Base-by-base conservation (phyloP, 2,113 vertebrate genomes). In the Pachypanchax playfairii region DNA sequence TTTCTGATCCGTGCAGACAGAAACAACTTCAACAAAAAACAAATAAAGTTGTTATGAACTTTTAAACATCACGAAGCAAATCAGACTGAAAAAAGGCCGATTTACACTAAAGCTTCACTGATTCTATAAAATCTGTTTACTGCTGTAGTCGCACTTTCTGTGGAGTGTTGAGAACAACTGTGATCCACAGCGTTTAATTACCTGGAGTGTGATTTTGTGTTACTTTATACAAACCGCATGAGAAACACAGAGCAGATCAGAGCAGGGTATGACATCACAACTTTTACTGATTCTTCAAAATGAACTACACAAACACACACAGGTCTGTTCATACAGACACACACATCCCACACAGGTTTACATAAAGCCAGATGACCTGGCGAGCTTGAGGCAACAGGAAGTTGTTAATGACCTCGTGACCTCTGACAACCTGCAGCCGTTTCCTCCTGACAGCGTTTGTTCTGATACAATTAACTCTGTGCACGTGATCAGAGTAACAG, bases 391-490 rank as follows among this genome's bases (percentile, higher is more conserved):
- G 50, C 51, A 58, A 55, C 58, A 18, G 42, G 57, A 80, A 55
- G 72, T 60, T 77, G 61, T 66, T 67, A 52, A 33, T 58, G 59
- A 84, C 70, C 70, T 24, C 0, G 21, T 77, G 70, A 85, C 81
- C 79, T 67, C 46, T 12, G 43, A 39, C 51, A 65, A 71, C 65
- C 65, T 0, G 17, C 18, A 1, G 70, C 44, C 36, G 52, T 75
- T 65, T 75, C 64, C 58, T 39, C 81, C 52, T 15, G 36, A 69
- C 64, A 66, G 44, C 57, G 20, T 70, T 52, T 26, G 42, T 52
- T 66, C 55, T 57, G 70, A 75, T 55, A 67, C 65, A 78, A 83
- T 82, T 79, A 82, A 73, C 49, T 59, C 73, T 55, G 62, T 65
- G 46, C 55, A 55, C 25, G 25, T 58, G 55, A 70, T 71, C 65